Percentiles rank a stretch among this genome's conserved stretches.
phyloP scores from a whole-genome alignment of 37 sponge, comb jelly and placozoan genomes.

The Spongia lamella region DNA sequence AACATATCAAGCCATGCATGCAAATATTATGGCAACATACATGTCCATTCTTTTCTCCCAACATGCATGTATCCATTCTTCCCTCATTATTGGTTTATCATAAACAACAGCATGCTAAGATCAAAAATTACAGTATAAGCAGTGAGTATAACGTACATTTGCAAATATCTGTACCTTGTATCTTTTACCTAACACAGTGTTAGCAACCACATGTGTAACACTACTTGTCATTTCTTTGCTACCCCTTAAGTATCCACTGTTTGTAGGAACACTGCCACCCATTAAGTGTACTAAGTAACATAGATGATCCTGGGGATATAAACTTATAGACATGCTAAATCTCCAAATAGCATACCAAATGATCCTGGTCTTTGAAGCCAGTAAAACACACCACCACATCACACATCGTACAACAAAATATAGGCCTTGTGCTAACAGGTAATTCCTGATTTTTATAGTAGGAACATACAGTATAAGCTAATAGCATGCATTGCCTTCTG shows the following conservation, averaged over 20 bases:
- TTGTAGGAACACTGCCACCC: conserved; percentile 88
- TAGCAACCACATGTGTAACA: conserved; percentile 90
- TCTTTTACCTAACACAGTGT: conserved; percentile 81
- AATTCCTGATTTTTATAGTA: no score
- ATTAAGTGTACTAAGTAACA: conserved; percentile 76
- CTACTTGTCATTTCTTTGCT: conserved; percentile 67
- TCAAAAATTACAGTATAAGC: background rate
- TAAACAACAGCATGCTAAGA: conserved; percentile 46
- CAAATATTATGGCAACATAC: conserved; percentile 15
- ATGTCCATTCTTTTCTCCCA: conserved; percentile 59
- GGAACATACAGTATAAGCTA: no score
- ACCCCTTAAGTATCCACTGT: no score
- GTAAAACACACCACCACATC: conserved; percentile 77
- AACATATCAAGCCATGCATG: background rate
- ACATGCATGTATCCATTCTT: conserved; percentile 70
- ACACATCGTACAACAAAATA: conserved; percentile 64
- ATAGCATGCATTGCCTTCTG: no score
- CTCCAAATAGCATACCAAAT: conserved; percentile 25
- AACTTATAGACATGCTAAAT: no score
- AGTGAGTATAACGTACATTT: no score
- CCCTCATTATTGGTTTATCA: conserved; percentile 88
- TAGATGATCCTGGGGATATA: conserved; percentile 40
- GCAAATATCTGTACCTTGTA: no score
- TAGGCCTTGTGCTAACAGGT: conserved; percentile 58
- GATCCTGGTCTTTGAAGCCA: conserved; percentile 77